phyloP scores from a whole-genome alignment of 2,113 vertebrate species.

The Grantiella picta region DNA sequence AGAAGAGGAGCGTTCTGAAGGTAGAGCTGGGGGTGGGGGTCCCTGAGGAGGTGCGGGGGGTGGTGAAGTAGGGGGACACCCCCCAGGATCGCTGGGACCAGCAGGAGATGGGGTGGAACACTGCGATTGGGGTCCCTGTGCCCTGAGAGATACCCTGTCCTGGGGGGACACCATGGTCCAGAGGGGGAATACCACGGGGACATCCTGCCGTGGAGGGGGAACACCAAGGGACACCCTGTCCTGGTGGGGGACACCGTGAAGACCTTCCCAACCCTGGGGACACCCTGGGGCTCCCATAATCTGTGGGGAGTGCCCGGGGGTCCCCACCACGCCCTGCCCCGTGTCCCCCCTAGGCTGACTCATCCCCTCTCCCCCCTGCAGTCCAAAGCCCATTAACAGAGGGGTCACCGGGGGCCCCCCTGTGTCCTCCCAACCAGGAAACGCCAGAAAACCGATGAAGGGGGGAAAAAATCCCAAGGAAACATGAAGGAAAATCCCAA shows the following conservation, averaged over 20 bases:
- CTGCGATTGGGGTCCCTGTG: too few relatives aligned
- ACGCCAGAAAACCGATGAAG: background rate
- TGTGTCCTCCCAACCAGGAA: background rate
- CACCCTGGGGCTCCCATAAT: background rate
- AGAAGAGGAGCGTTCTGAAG: constrained; percentile 87
- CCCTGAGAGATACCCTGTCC: too few relatives aligned
- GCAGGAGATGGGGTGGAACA: background rate
- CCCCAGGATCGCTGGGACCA: too few relatives aligned
- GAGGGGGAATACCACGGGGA: background rate
- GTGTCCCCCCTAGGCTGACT: background rate
- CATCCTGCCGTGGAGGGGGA: too few relatives aligned
- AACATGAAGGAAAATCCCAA: background rate
- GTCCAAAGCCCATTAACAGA: constrained; percentile 78
- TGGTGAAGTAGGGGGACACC: too few relatives aligned
- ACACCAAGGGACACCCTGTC: background rate
- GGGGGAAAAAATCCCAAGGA: background rate
- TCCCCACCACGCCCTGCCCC: background rate
- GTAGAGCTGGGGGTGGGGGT: constrained; percentile 47
- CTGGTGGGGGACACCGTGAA: background rate
- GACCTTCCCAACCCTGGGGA: background rate
- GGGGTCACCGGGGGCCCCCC: constrained; percentile 45
- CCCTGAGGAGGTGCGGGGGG: too few relatives aligned
- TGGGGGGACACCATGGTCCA: too few relatives aligned
- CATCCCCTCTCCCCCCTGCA: background rate
- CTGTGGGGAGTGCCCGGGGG: background rate